Conservation (phyloP, 2,888 invertebrate species). For the Dyspetes luteomarginatus region DNA sequence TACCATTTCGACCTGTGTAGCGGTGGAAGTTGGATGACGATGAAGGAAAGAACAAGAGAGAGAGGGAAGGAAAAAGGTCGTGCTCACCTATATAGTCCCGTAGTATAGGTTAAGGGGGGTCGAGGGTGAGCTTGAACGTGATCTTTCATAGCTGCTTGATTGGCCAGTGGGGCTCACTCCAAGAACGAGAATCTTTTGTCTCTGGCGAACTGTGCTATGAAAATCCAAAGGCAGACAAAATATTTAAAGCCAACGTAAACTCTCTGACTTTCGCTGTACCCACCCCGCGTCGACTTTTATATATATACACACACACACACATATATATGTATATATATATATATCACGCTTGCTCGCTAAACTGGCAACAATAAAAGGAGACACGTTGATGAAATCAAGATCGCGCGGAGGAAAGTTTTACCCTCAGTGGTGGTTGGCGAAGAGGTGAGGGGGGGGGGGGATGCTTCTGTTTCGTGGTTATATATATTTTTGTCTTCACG, state of each 20-base stretch:
- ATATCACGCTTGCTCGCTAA: conserved; percentile 66
- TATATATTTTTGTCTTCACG: conserved; percentile 30
- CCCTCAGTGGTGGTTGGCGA: conserved; percentile 54
- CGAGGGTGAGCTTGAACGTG: conserved; percentile 78
- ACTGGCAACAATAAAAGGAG: conserved; percentile 82
- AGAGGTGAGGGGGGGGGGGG: conserved; percentile 1
- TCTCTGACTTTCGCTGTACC: conserved; percentile 18
- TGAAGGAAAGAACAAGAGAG: not conserved
- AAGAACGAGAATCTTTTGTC: conserved; percentile 78
- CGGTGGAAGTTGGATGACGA: not conserved
- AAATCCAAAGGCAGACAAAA: conserved; percentile 73
- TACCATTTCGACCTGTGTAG: no score
- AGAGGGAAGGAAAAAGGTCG: conserved; percentile 63
- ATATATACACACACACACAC: no score
- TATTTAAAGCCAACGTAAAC: conserved; percentile 75
- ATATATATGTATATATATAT: conserved; percentile 3
- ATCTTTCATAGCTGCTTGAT: conserved; percentile 83
- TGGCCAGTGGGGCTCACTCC: conserved; percentile 75
- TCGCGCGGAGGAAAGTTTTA: conserved; percentile 77
- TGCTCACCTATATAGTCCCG: conserved; percentile 71
- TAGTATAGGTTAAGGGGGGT: conserved; percentile 68
- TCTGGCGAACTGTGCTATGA: conserved; percentile 27
- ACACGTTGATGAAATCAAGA: conserved; percentile 83
- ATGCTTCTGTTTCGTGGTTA: conserved; percentile 14
- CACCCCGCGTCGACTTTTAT: no score